Evolutionary conservation across 1,140 invertebrate species (phyloP).

Genomic region (Drosophila murphyi): DNA sequence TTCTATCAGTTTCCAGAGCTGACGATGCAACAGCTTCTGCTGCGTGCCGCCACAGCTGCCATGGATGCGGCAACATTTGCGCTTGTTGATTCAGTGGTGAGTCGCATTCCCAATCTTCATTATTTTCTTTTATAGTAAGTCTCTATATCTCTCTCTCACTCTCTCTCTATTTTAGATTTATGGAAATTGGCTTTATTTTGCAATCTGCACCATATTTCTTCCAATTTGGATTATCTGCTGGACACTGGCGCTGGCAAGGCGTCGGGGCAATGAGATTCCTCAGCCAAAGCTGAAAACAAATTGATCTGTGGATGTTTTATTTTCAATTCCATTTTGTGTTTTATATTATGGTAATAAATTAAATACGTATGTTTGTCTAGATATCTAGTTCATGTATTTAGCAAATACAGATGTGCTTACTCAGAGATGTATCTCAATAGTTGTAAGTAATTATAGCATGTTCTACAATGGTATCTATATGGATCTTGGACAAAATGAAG

Average conservation of each 20-base stretch:
- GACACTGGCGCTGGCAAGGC: slow-evolving; percentile 72
- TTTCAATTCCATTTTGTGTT: not conserved
- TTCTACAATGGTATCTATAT: too few relatives aligned
- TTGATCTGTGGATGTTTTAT: slow-evolving; percentile 24
- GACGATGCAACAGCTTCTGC: slow-evolving; percentile 84
- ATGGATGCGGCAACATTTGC: slow-evolving; percentile 92
- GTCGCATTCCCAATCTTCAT: slow-evolving; percentile 15
- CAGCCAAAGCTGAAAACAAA: slow-evolving; percentile 55
- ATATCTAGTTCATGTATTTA: not conserved
- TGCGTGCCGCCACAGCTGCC: slow-evolving; percentile 87
- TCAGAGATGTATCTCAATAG: too few relatives aligned
- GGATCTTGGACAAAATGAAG: too few relatives aligned
- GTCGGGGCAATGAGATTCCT: slow-evolving; percentile 12
- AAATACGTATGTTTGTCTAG: not conserved
- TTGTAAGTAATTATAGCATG: too few relatives aligned
- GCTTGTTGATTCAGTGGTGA: slow-evolving; percentile 91
- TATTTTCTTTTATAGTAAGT: not conserved
- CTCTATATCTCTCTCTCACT: not conserved
- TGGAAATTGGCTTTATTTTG: slow-evolving; percentile 88
- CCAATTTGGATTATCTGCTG: slow-evolving; percentile 88
- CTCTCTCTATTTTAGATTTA: slow-evolving; percentile 85
- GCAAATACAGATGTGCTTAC: not conserved
- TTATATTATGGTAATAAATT: slow-evolving; percentile 27
- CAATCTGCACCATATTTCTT: slow-evolving; percentile 85
- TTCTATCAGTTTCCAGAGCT: slow-evolving; percentile 88